A percentile compares a stretch with the other conserved stretches of the same genome.
Conservation (phyloP, 2,797 vertebrate genomes). For the Ctenosaura bakeri region DNA sequence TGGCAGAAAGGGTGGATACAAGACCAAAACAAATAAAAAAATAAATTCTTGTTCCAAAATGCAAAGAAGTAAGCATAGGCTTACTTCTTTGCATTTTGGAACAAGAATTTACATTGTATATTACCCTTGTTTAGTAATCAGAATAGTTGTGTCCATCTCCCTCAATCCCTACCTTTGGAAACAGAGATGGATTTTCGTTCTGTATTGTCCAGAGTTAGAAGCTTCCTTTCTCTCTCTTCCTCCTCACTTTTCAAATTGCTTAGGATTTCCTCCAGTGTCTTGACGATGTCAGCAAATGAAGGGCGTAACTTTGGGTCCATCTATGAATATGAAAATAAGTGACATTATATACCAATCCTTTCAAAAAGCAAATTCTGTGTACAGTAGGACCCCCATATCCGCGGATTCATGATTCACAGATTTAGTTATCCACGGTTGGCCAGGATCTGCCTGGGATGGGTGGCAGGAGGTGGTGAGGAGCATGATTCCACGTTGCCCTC, state of each 20-base stretch:
- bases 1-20: no score
- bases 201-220: slow-evolving; percentile 77
- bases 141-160: not conserved
- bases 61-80: not conserved
- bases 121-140: not conserved
- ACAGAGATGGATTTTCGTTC: slow-evolving; percentile 84
- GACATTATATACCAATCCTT: not conserved
- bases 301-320: slow-evolving; percentile 97
- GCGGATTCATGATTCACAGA: no score
- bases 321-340: slow-evolving; percentile 74
- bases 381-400: no score
- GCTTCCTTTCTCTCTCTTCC: slow-evolving; percentile 82
- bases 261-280: slow-evolving; percentile 87
- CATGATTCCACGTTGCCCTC: no score
- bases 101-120: not conserved
- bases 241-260: slow-evolving; percentile 87
- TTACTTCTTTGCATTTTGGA: not conserved
- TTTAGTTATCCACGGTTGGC: no score
- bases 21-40: not conserved
- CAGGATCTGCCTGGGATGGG: no score
- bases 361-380: not conserved
- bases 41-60: not conserved
- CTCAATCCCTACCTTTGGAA: slow-evolving; percentile 84
- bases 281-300: slow-evolving; percentile 91
- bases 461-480: no score